Conservation (phyloP, 2,888 invertebrate genomes). For the Acleris laterana region DNA sequence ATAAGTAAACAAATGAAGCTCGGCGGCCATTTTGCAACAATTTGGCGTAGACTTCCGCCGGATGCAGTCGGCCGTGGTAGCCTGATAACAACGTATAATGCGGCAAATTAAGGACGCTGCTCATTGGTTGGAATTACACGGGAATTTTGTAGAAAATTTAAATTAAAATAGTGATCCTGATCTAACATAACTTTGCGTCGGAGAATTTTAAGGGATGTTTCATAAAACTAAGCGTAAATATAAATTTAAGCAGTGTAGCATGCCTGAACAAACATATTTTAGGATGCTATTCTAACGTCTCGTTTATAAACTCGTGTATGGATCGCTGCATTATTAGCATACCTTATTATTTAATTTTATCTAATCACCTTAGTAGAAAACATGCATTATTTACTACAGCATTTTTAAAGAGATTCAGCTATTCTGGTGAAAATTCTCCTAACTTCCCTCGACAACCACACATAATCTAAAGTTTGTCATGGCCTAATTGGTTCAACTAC, state of each 20-base stretch:
- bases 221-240: neutral
- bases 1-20: conserved; percentile 39
- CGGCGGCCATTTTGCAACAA: conserved; percentile 40
- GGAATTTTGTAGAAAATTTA: conserved; percentile 10
- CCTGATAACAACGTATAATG: conserved; percentile 48
- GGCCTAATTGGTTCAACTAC: too few species aligned
- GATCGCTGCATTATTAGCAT: too few species aligned
- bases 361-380: too few species aligned
- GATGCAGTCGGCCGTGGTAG: conserved; percentile 50
- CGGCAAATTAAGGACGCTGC: conserved; percentile 29
- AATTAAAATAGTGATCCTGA: conserved; percentile 5
- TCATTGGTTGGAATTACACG: conserved; percentile 22
- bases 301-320: too few species aligned
- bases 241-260: neutral
- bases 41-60: conserved; percentile 50
- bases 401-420: too few species aligned
- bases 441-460: too few species aligned
- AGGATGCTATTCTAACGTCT: too few species aligned
- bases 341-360: too few species aligned
- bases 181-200: neutral
- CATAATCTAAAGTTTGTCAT: too few species aligned
- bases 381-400: too few species aligned
- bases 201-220: neutral
- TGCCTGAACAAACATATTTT: too few species aligned
- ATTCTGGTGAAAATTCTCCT: too few species aligned